These are phyloP conservation scores for Orthonevra nobilis DNA, from an alignment of 2,888 invertebrate species.

Conservation along the genomic window DNA sequence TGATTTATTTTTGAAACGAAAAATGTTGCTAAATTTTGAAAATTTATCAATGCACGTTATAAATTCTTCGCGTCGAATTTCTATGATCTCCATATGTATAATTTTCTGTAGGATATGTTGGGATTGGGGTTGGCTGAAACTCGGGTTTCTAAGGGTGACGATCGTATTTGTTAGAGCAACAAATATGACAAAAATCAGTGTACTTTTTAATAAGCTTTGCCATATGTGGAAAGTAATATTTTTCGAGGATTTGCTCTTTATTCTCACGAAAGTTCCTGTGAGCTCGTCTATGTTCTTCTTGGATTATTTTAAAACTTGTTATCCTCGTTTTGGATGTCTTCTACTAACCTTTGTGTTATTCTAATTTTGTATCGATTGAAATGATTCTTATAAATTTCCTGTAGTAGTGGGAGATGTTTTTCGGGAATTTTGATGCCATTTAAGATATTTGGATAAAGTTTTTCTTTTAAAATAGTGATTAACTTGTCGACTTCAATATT, in stretches of 20 bases:
- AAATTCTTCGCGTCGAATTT: constrained; percentile 9
- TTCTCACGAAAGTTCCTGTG: constrained; percentile 4
- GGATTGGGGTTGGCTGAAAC: constrained; percentile 22
- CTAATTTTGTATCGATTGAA: constrained; percentile 29
- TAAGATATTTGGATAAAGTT: constrained; percentile 6
- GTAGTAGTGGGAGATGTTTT: background rate
- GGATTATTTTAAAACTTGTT: constrained; percentile 26
- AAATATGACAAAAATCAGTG: constrained; percentile 4
- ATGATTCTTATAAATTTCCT: constrained; percentile 3
- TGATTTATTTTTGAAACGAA: no score
- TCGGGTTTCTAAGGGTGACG: constrained; percentile 17
- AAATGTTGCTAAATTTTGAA: no score
- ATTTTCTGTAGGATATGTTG: constrained; percentile 21
- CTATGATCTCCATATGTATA: constrained; percentile 18
- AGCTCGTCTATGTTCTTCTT: constrained; percentile 23
- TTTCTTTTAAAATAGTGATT: constrained; percentile 1
- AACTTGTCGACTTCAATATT: background rate
- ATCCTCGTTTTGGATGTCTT: constrained; percentile 4
- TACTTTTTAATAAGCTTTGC: constrained; percentile 9
- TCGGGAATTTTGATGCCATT: constrained; percentile 48
- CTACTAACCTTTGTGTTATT: constrained; percentile 9
- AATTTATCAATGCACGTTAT: no score
- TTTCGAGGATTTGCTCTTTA: background rate
- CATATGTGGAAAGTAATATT: constrained; percentile 28
- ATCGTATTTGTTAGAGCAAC: constrained; percentile 11